Base-by-base conservation (phyloP, 2,888 invertebrate genomes). In the Zeuzera pyrina region DNA sequence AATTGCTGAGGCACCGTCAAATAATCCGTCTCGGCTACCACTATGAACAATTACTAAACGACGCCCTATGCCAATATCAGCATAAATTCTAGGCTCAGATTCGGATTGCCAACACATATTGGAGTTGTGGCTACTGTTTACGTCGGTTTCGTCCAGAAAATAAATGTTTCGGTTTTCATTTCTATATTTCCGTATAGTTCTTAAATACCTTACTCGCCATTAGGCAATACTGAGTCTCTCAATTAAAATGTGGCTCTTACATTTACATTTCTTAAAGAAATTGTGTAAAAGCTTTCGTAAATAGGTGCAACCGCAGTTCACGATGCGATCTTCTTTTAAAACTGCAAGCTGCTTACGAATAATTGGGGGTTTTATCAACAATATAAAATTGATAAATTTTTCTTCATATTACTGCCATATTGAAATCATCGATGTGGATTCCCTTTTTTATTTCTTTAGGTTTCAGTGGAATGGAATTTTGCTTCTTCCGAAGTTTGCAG, bases 41-140 rank as follows among this genome's bases (percentile, higher is more conserved):
- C 19, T 16, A 15, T 33, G 33, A 21, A 33, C 14, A 15, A 33
- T 28, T 10, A 33, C 15, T 19, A 33, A 28, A 28, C 28, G 27
- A 11, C 28, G 27, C 19, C 33, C 33, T 12, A 28, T 33, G 13
- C 26, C 26, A 25, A 15, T 5, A 3, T 15, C 19, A n/a, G 24
- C 10, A 24, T 10, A 10, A 8, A n/a, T 8, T 19, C 19, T 8
- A 19, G 19, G 23, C 23, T 22, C 2, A 13, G 10, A 12, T n/a
- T n/a, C n/a, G n/a, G n/a, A n/a, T 19, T 22, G 2, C 16, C 13
- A 16, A 11, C n/a, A n/a, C n/a, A n/a, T n/a, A n/a, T n/a, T n/a
- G n/a, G n/a, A n/a, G n/a, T n/a, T n/a, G n/a, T n/a, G n/a, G n/a
- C n/a, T n/a, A n/a, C n/a, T n/a, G n/a, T n/a, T n/a, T n/a, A n/a